phyloP scores from a whole-genome alignment of 2,113 vertebrate species.

The Rynchops niger region DNA sequence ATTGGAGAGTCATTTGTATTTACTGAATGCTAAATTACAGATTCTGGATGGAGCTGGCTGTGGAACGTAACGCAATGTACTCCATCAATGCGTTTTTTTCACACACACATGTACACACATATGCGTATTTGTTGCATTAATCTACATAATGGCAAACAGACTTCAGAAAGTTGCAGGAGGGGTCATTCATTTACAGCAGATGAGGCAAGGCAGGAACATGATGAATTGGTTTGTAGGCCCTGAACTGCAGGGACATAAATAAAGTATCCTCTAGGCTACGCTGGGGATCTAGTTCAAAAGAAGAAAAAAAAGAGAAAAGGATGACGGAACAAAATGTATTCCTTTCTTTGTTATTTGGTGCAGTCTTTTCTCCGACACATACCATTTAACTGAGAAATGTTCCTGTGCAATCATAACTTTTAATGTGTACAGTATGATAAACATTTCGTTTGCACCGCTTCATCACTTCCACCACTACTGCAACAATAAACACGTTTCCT shows the following conservation, averaged over 20 bases:
- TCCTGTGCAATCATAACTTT: slow-evolving; percentile 58
- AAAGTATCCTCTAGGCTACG: slow-evolving; percentile 73
- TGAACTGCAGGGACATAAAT: slow-evolving; percentile 77
- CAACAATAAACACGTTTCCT: slow-evolving; percentile 30
- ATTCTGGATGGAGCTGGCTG: slow-evolving; percentile 4
- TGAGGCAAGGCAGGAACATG: slow-evolving; percentile 71
- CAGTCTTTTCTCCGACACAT: slow-evolving; percentile 62
- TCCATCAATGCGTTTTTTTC: slow-evolving; percentile 20
- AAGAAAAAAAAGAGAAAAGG: slow-evolving; percentile 48
- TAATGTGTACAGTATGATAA: slow-evolving; percentile 46
- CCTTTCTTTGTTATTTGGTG: slow-evolving; percentile 56
- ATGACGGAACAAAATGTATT: slow-evolving; percentile 47
- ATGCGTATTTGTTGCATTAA: slow-evolving; percentile 71
- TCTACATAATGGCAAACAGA: slow-evolving; percentile 79
- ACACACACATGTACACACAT: not conserved
- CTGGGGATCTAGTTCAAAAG: slow-evolving; percentile 69
- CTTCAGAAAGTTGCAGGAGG: slow-evolving; percentile 74
- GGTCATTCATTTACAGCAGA: slow-evolving; percentile 76
- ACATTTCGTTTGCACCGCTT: slow-evolving; percentile 50
- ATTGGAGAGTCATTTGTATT: slow-evolving; percentile 2
- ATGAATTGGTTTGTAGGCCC: slow-evolving; percentile 71
- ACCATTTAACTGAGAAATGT: slow-evolving; percentile 67
- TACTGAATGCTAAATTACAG: slow-evolving; percentile 30
- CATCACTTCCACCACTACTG: slow-evolving; percentile 16
- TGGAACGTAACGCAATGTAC: not conserved